phyloP scores from a whole-genome alignment of 2,888 invertebrate genomes.

The Lasiommata megera region DNA sequence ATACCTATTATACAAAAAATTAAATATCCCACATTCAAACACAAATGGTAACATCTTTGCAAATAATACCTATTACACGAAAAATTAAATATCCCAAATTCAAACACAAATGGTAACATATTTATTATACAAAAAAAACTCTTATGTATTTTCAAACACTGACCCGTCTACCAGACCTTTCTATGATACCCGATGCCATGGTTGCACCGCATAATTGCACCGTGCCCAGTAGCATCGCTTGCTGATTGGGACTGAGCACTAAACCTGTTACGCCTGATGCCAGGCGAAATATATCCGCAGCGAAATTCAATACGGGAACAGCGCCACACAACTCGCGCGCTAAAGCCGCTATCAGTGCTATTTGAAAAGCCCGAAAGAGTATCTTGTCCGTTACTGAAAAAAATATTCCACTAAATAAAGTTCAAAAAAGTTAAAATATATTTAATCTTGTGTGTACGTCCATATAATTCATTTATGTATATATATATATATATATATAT shows the following conservation, averaged over 20 bases:
- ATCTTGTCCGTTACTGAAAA: slow-evolving; percentile 38
- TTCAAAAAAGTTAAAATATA: too few species aligned
- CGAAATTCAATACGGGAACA: slow-evolving; percentile 42
- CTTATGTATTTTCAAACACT: neutral
- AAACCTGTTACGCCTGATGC: slow-evolving; percentile 34
- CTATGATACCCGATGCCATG: slow-evolving; percentile 39
- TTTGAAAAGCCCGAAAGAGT: slow-evolving; percentile 38
- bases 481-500: too few species aligned
- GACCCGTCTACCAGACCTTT: slow-evolving; percentile 40
- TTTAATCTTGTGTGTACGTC: too few species aligned
- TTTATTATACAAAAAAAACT: too few species aligned
- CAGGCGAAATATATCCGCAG: slow-evolving; percentile 40
- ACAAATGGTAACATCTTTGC: too few species aligned
- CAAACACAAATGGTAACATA: too few species aligned
- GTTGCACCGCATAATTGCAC: slow-evolving; percentile 38
- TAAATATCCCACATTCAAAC: too few species aligned
- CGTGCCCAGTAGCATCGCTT: slow-evolving; percentile 39
- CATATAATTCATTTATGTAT: too few species aligned
- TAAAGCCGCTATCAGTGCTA: slow-evolving; percentile 37
- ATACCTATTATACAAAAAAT: too few species aligned
- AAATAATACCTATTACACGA: too few species aligned
- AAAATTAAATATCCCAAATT: too few species aligned
- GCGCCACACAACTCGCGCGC: slow-evolving; percentile 43
- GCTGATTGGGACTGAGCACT: slow-evolving; percentile 38
- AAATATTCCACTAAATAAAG: too few species aligned